Base-by-base conservation (phyloP, 2,113 vertebrate species). In the Sinocyclocheilus rhinocerous region DNA sequence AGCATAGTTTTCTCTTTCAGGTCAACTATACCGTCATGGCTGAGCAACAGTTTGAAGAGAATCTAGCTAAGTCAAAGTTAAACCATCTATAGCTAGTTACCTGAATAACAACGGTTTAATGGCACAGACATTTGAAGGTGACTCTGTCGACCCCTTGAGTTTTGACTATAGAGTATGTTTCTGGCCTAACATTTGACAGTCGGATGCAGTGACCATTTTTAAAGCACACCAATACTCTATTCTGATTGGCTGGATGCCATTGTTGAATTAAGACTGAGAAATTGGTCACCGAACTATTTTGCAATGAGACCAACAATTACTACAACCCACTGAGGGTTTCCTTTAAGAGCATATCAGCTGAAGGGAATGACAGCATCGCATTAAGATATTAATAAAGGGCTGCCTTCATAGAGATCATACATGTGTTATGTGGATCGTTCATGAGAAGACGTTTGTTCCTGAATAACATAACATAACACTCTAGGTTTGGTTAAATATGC, bases 401-500 rank as follows among this genome's bases (percentile, higher is more conserved):
- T 63, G 48, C 72, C 57, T 87, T 72, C n/a, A 11, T 50, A 77
- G 69, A 65, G 33, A 79, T n/a, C 52, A 42, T 80, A 24, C 22
- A 39, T 61, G 52, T 24, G 24, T 67, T 69, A 45, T n/a, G 42
- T 0, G 10, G 77, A 61, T 42, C 29, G 16, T 36, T 83, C 9
- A 81, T 76, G 7, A 59, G 18, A 52, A 88, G 52, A 69, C 36
- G 1, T 26, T 48, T 52, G 52, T 72, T 78, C 73, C 65, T 76
- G 59, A 57, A 36, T 36, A 81, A 63, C 5, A 72, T 55, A 73
- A 83, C 36, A 33, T 33, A 78, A 33, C 61, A 79, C 82, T 86
- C 50, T 16, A 39, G 73, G 33, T 82, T 79, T 86, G 73, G 65
- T 79, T 88, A 86, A 79, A 88, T 86, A 86, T 72, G 79, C 79